Conservation (phyloP, 2,888 invertebrate species). For the Melieria omissa region DNA sequence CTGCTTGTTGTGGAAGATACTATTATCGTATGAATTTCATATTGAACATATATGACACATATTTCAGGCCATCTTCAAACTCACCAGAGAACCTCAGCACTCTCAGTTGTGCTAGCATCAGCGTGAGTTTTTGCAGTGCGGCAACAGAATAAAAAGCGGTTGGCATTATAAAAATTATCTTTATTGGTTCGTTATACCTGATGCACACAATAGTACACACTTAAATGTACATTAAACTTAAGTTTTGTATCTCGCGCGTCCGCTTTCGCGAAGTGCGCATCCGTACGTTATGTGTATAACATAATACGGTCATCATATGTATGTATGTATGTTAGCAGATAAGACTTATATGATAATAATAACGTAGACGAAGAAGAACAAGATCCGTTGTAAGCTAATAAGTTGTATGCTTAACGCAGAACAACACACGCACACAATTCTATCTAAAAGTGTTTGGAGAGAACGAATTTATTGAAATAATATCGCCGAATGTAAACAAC, state of each 20-base stretch:
- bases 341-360: neutral
- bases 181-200: slow-evolving; percentile 47
- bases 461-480: too few relatives aligned
- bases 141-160: too few relatives aligned
- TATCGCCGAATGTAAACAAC: too few relatives aligned
- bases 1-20: too few relatives aligned
- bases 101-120: too few relatives aligned
- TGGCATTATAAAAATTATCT: slow-evolving; percentile 15
- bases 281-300: neutral
- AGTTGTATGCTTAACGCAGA: neutral
- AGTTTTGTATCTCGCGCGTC: neutral
- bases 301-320: slow-evolving; percentile 1
- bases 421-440: too few relatives aligned
- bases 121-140: too few relatives aligned
- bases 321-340: neutral
- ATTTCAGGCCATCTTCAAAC: too few relatives aligned
- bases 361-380: neutral
- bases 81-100: too few relatives aligned
- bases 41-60: too few relatives aligned
- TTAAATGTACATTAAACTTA: slow-evolving; percentile 18
- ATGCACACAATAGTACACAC: slow-evolving; percentile 42
- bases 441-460: too few relatives aligned
- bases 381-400: neutral
- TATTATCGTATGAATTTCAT: too few relatives aligned
- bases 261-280: neutral